These are phyloP conservation scores for Pogonocichla stellata DNA, from an alignment of 2,113 vertebrate species.

Conservation along the genomic window DNA sequence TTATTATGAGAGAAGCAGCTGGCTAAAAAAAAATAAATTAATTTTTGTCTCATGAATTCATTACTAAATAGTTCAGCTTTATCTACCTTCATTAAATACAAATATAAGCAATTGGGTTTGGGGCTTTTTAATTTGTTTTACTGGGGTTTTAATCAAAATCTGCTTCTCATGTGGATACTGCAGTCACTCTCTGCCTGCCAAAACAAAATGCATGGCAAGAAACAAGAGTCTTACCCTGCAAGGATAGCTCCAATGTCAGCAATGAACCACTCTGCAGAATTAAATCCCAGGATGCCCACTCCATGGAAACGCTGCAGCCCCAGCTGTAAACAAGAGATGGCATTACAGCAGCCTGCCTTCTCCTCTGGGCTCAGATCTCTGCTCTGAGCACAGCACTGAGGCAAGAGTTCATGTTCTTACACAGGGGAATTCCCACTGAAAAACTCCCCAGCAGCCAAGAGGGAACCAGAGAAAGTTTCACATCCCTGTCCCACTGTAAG, in stretches of 20 bases:
- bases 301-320: slow-evolving; percentile 88
- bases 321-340: slow-evolving; percentile 76
- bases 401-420: accelerated
- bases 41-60: background rate
- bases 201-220: background rate
- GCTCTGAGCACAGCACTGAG: background rate
- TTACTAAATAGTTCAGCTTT: background rate
- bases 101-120: background rate
- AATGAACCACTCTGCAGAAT: slow-evolving; percentile 89
- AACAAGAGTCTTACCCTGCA: slow-evolving; percentile 82
- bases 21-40: background rate
- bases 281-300: slow-evolving; percentile 92
- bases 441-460: background rate
- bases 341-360: background rate
- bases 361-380: background rate
- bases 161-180: background rate
- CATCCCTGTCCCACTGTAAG: background rate
- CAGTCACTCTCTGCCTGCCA: background rate
- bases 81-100: background rate
- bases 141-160: background rate
- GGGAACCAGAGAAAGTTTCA: background rate
- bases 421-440: accelerated
- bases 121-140: background rate
- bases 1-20: background rate
- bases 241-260: slow-evolving; percentile 86